phyloP scores from a whole-genome alignment of 2,797 vertebrate species.

The Hemitrygon akajei region DNA sequence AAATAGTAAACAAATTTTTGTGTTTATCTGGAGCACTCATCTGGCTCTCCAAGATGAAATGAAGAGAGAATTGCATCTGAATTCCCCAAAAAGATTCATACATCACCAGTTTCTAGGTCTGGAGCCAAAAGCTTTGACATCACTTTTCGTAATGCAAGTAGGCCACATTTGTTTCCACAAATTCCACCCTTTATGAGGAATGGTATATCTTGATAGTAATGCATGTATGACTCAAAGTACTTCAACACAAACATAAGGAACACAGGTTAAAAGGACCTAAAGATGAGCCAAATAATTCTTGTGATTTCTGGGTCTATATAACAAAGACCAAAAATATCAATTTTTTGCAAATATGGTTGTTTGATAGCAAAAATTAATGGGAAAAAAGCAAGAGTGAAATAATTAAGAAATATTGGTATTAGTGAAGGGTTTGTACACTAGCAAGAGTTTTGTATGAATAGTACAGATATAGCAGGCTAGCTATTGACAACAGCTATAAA shows the following conservation, averaged over 20 bases:
- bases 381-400: background rate
- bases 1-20: background rate
- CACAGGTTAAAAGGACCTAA: background rate
- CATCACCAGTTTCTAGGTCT: background rate
- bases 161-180: background rate
- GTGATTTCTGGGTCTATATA: background rate
- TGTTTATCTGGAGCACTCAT: background rate
- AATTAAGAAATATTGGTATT: background rate
- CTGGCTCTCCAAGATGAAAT: background rate
- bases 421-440: background rate
- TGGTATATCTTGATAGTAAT: background rate
- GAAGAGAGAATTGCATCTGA: background rate
- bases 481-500: background rate
- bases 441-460: background rate
- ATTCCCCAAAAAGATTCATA: background rate
- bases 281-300: background rate
- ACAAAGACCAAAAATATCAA: background rate
- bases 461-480: background rate
- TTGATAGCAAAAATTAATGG: background rate
- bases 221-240: background rate
- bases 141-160: background rate
- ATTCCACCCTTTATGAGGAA: background rate
- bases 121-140: background rate
- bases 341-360: background rate
- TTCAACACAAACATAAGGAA: no score